phyloP scores from a whole-genome alignment of 2,113 vertebrate species.

The Apus apus region DNA sequence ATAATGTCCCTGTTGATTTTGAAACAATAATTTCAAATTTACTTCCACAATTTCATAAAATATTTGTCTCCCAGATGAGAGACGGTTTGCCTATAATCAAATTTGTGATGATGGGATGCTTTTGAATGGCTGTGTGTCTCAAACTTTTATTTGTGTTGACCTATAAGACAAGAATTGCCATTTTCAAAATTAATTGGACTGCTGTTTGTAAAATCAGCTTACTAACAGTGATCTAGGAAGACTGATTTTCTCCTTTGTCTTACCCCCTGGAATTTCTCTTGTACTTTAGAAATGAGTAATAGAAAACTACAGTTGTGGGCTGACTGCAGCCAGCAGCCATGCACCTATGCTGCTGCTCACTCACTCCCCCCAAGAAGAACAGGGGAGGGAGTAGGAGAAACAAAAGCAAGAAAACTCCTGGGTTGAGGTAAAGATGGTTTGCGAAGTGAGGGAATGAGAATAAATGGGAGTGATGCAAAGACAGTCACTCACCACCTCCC shows the following conservation, averaged over 20 bases:
- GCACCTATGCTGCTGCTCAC: background rate
- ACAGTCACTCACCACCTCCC: background rate
- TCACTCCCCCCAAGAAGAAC: accelerated
- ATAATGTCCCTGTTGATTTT: background rate
- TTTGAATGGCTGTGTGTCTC: background rate
- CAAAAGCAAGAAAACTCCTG: background rate
- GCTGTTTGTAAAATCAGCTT: background rate
- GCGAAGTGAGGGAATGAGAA: background rate
- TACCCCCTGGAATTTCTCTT: background rate
- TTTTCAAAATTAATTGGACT: background rate
- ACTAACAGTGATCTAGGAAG: background rate
- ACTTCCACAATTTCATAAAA: background rate
- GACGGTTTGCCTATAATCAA: background rate
- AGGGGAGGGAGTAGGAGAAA: background rate
- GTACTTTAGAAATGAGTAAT: background rate
- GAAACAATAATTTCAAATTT: background rate
- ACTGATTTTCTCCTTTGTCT: background rate
- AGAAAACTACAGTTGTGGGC: background rate
- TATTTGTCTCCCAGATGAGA: background rate
- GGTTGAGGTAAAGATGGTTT: background rate
- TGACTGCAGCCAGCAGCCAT: background rate
- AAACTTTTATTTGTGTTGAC: background rate
- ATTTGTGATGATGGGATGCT: background rate
- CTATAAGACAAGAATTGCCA: background rate
- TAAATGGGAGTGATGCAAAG: background rate